A percentile compares a stretch with the other conserved stretches of the same genome.
Conservation (phyloP, 2,113 vertebrate species). For the Leptobrachium ailaonicum region DNA sequence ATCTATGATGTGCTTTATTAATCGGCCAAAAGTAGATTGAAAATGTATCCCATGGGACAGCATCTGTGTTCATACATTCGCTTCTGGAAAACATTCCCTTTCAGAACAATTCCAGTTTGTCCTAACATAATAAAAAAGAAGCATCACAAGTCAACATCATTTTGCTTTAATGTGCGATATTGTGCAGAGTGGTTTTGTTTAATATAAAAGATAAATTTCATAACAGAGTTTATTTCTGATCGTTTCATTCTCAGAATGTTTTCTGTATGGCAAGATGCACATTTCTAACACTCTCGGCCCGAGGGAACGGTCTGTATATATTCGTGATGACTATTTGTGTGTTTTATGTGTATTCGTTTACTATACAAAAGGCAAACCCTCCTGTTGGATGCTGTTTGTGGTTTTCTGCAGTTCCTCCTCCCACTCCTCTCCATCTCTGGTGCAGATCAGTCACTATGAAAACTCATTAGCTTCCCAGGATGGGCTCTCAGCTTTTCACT, state of each 20-base stretch:
- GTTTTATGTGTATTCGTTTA: constrained; percentile 23
- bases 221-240: background rate
- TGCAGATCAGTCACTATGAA: constrained; percentile 71
- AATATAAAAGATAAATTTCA: background rate
- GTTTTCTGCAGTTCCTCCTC: constrained; percentile 70
- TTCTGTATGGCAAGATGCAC: background rate
- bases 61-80: too few relatives aligned
- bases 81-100: too few relatives aligned
- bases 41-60: too few relatives aligned
- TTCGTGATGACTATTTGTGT: background rate
- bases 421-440: constrained; percentile 58
- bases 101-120: too few relatives aligned
- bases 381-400: constrained; percentile 62
- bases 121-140: too few relatives aligned
- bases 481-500: constrained; percentile 88
- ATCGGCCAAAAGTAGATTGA: too few relatives aligned
- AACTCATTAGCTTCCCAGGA: constrained; percentile 75
- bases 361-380: constrained; percentile 40
- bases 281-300: background rate
- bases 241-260: background rate
- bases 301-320: background rate
- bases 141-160: too few relatives aligned
- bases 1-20: too few relatives aligned
- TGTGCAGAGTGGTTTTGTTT: background rate
- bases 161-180: background rate